These are phyloP conservation scores for Lycodopsis pacificus DNA, from an alignment of 2,797 vertebrate genomes.

Conservation along the genomic window DNA sequence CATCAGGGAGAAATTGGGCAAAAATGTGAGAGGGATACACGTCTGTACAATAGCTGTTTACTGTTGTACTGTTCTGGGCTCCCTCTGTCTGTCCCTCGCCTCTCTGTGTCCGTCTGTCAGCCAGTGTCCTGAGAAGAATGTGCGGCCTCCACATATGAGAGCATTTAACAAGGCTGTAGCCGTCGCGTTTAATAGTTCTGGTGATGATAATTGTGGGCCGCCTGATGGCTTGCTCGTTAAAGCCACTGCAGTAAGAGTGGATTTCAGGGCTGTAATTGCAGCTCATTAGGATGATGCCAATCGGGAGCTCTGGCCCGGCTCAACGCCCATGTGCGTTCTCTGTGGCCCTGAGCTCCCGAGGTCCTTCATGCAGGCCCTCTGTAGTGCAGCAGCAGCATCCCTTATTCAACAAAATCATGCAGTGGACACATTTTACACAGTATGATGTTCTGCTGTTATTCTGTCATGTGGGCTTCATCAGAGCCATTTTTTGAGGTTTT, in stretches of 20 bases:
- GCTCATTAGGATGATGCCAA: slow-evolving; percentile 83
- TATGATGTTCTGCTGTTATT: slow-evolving; percentile 45
- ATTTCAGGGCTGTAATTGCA: slow-evolving; percentile 82
- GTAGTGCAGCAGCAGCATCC: slow-evolving; percentile 23
- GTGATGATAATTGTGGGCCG: slow-evolving; percentile 83
- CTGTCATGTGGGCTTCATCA: slow-evolving; percentile 29
- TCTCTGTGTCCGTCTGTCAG: slow-evolving; percentile 58
- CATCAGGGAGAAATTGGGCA: neutral
- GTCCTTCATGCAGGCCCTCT: slow-evolving; percentile 44
- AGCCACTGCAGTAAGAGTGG: slow-evolving; percentile 73
- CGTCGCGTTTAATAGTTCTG: slow-evolving; percentile 79
- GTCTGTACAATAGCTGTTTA: neutral
- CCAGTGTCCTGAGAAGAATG: slow-evolving; percentile 72
- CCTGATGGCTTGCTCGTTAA: slow-evolving; percentile 82
- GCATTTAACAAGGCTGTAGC: slow-evolving; percentile 77
- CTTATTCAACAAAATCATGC: slow-evolving; percentile 32
- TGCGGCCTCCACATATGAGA: slow-evolving; percentile 75
- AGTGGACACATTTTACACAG: slow-evolving; percentile 25
- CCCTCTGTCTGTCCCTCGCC: slow-evolving; percentile 18
- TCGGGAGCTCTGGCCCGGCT: slow-evolving; percentile 71
- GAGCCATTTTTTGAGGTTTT: slow-evolving; percentile 24
- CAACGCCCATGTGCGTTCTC: slow-evolving; percentile 42
- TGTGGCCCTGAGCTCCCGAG: slow-evolving; percentile 43
- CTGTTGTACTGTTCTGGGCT: neutral
- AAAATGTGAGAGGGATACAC: neutral